Evolutionary conservation across 2,888 invertebrate genomes (phyloP), one percentile per base, ranked within the genome.

Genomic region (Gnatocerus cornutus): DNA sequence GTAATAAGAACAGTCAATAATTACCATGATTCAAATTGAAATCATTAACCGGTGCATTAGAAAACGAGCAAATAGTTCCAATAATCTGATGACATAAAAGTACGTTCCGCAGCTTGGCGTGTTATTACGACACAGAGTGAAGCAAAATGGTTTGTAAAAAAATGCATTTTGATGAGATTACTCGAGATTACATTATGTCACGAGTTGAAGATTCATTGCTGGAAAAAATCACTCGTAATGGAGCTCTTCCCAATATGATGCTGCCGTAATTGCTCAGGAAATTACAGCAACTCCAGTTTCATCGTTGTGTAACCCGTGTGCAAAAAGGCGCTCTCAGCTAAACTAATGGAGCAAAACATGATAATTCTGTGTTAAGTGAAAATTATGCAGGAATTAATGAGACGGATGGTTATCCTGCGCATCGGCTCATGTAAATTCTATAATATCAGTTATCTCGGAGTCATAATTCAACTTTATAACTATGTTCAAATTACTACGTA

Each of bases 1-100:
- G 14, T 46, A 61, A 48, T 61, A 46, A 46, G 33, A 46, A 61
- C 48, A 46, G 43, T n/a, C 59, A 59, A 59, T 59, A 59, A 59
- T 14, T 16, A 39, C 45, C 43, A 13, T 7, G 43, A 41, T 27
- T 39, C 59, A 12, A 61, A 10, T 33, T 61, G 61, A 30, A 46
- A 61, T 48, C 46, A 29, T 45, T 45, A 45, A 58, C 13, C 21
- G 33, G 37, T 37, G 30, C 16, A 2, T 14, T 46, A 1, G 46
- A 12, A 3, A 37, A 37, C 37, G 37, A 33, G 7, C 33, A 33
- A 33, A 33, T 33, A 33, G 21, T 4, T n/a, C n/a, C n/a, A n/a
- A n/a, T n/a, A n/a, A 21, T 21, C 21, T 21, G 21, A 21, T 3
- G 21, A 21, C 16, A 14, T 8, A 16, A n/a, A 50, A 29, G 55